Percentiles rank a stretch among this genome's conserved stretches.
These are phyloP conservation scores for Proterorhinus semilunaris DNA, from an alignment of 2,113 vertebrate species.

Conservation along the genomic window DNA sequence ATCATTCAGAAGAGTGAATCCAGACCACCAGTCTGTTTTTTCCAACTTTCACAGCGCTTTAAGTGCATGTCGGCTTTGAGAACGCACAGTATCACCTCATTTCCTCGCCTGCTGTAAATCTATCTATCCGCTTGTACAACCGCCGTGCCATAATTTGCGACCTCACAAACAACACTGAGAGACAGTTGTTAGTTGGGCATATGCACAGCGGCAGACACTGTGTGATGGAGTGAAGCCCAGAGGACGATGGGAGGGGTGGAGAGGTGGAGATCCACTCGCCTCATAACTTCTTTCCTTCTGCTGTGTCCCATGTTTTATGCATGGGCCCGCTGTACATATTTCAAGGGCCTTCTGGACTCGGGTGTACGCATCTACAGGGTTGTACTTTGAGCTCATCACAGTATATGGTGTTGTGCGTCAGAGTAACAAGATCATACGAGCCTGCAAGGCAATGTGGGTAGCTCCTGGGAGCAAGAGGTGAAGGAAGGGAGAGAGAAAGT, in stretches of 20 bases:
- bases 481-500: conserved; percentile 30
- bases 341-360: conserved; percentile 71
- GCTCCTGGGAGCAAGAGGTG: conserved; percentile 48
- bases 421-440: conserved; percentile 43
- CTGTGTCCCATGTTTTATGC: conserved; percentile 75
- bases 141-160: conserved; percentile 43
- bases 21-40: background rate
- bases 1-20: conserved; percentile 21
- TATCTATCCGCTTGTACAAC: conserved; percentile 2
- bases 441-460: conserved; percentile 64
- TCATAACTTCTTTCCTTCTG: conserved; percentile 68
- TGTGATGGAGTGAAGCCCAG: conserved; percentile 41
- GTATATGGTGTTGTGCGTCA: conserved; percentile 43
- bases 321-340: conserved; percentile 72
- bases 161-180: conserved; percentile 58
- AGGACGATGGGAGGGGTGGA: conserved; percentile 23
- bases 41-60: conserved; percentile 16
- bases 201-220: conserved; percentile 49
- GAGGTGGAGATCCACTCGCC: conserved; percentile 64
- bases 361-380: conserved; percentile 36
- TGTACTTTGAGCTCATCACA: conserved; percentile 50
- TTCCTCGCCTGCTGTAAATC: conserved; percentile 25
- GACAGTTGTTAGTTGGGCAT: conserved; percentile 62
- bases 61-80: conserved; percentile 26
- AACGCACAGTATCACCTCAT: conserved; percentile 20